Conservation (phyloP, 2,797 vertebrate genomes). For the Hybognathus amarus region DNA sequence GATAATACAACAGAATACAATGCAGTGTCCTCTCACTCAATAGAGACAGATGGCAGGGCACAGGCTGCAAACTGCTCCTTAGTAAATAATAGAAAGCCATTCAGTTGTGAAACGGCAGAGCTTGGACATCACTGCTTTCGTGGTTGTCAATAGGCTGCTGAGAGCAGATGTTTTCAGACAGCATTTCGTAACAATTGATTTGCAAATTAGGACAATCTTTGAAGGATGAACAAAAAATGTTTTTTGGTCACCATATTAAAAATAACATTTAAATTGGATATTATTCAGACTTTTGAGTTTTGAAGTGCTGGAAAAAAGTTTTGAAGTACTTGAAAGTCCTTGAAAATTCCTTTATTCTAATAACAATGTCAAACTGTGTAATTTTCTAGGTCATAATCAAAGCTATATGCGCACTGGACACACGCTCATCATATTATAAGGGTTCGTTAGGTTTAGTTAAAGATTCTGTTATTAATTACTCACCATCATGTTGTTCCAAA, state of each 20-base stretch:
- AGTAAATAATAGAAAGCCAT: slow-evolving; percentile 38
- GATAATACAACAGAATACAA: slow-evolving; percentile 33
- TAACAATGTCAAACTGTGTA: not conserved
- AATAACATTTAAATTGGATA: not conserved
- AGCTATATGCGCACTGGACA: not conserved
- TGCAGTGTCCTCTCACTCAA: slow-evolving; percentile 14
- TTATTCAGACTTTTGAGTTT: not conserved
- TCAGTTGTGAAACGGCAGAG: slow-evolving; percentile 18
- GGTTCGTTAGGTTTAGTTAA: too few species aligned
- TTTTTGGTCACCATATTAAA: not conserved
- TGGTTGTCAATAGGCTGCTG: slow-evolving; percentile 11
- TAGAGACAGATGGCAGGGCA: slow-evolving; percentile 34
- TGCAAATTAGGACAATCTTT: not conserved
- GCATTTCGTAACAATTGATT: not conserved
- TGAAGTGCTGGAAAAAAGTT: not conserved
- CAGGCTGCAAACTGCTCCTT: slow-evolving; percentile 38
- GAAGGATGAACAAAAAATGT: not conserved
- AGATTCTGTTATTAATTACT: not conserved
- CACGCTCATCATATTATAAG: not conserved
- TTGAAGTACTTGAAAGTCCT: not conserved
- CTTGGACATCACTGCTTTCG: slow-evolving; percentile 18
- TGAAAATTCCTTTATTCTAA: not conserved
- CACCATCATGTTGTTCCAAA: not conserved
- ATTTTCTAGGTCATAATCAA: not conserved
- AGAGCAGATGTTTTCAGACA: slow-evolving; percentile 3